These are phyloP conservation scores for Matsumyia berberina DNA, from an alignment of 2,888 invertebrate genomes.

Conservation along the genomic window DNA sequence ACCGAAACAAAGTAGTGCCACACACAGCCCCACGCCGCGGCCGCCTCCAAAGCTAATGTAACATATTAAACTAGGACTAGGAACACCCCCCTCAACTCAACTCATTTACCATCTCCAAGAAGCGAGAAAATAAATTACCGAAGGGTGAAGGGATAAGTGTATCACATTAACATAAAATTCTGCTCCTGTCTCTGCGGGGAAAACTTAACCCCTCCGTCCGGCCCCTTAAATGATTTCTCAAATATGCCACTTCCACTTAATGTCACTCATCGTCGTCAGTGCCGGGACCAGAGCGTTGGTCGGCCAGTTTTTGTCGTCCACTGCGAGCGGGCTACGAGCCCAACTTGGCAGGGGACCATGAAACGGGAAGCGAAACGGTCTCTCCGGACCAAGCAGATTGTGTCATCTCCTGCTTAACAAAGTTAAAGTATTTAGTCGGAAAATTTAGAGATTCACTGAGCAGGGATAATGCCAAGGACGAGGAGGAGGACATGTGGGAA, in stretches of 20 bases:
- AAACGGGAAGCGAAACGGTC: conserved; percentile 46
- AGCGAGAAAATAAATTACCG: conserved; percentile 75
- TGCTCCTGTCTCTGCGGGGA: conserved; percentile 75
- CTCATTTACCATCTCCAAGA: conserved; percentile 69
- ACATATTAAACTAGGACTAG: conserved; percentile 58
- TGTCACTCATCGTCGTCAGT: conserved; percentile 77
- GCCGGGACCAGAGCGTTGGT: not conserved
- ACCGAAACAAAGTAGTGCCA: conserved; percentile 64
- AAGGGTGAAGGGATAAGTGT: conserved; percentile 76
- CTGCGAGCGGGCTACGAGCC: conserved; percentile 56
- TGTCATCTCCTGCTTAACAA: conserved; percentile 76
- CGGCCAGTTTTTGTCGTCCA: conserved; percentile 37
- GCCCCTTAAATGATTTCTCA: conserved; percentile 79
- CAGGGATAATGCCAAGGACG: conserved; percentile 43
- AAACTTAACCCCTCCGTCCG: conserved; percentile 51
- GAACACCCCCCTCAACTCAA: conserved; percentile 3
- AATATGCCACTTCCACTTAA: conserved; percentile 80
- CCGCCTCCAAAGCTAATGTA: conserved; percentile 34
- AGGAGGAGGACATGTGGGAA: conserved; percentile 69
- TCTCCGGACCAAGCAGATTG: conserved; percentile 72
- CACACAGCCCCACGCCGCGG: conserved; percentile 19
- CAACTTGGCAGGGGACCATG: conserved; percentile 38
- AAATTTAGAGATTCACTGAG: conserved; percentile 76
- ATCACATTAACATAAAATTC: conserved; percentile 77
- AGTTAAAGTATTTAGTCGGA: conserved; percentile 75